Evolutionary conservation across 2,888 invertebrate genomes (phyloP).

Genomic region (Drosophila kuntzei): DNA sequence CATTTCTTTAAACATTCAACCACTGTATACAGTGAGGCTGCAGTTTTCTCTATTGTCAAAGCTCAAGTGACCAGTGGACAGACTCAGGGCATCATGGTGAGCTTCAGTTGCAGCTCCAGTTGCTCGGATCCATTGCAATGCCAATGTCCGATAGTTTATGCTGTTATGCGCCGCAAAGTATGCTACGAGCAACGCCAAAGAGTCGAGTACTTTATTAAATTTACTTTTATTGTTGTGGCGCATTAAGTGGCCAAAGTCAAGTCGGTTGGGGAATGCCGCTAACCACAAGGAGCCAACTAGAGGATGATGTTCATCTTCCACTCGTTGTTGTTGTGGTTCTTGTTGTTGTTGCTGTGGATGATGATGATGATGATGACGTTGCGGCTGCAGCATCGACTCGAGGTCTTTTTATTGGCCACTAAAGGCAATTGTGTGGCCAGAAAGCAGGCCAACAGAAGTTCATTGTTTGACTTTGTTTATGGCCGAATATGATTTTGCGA

Average conservation of each 20-base stretch:
- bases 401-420: slow-evolving; percentile 65
- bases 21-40: slow-evolving; percentile 41
- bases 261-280: slow-evolving; percentile 43
- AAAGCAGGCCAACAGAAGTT: slow-evolving; percentile 40
- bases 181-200: slow-evolving; percentile 61
- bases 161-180: slow-evolving; percentile 76
- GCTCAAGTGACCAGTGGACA: slow-evolving; percentile 69
- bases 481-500: slow-evolving; percentile 51
- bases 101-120: slow-evolving; percentile 28
- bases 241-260: slow-evolving; percentile 71
- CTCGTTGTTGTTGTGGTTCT: slow-evolving; percentile 38
- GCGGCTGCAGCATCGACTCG: slow-evolving; percentile 26
- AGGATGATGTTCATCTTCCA: slow-evolving; percentile 11
- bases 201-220: slow-evolving; percentile 70
- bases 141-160: slow-evolving; percentile 66
- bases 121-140: slow-evolving; percentile 41
- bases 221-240: slow-evolving; percentile 76
- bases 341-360: slow-evolving; percentile 43
- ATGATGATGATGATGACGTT: slow-evolving; percentile 34
- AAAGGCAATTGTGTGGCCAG: slow-evolving; percentile 65
- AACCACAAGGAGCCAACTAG: slow-evolving; percentile 28
- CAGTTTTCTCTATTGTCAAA: slow-evolving; percentile 72
- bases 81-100: slow-evolving; percentile 1
- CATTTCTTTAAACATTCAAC: background rate
- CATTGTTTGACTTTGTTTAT: slow-evolving; percentile 51